Conservation (phyloP, 2,113 vertebrate species). For the Mormoops blainvillei region DNA sequence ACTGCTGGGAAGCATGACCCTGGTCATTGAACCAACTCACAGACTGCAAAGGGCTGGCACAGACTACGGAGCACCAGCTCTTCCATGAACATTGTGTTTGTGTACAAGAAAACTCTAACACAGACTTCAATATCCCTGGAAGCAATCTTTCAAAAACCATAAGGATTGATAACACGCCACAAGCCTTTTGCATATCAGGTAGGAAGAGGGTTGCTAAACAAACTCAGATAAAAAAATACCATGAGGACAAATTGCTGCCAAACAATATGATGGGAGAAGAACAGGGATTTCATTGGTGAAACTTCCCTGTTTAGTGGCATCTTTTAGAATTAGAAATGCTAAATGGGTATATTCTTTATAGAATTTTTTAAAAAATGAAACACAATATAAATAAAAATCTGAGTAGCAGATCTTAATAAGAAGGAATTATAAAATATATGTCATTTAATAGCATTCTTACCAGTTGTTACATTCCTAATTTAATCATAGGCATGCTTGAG, state of each 20-base stretch:
- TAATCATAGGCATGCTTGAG: background rate
- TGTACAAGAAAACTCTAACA: slow-evolving; percentile 96
- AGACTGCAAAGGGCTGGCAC: background rate
- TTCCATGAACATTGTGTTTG: slow-evolving; percentile 98
- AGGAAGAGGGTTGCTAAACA: slow-evolving; percentile 41
- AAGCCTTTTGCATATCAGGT: slow-evolving; percentile 98
- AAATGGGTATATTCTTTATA: too few species aligned
- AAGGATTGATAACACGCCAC: slow-evolving; percentile 97
- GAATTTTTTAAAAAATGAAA: too few species aligned
- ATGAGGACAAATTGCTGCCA: background rate
- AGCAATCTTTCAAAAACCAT: slow-evolving; percentile 97
- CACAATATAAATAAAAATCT: too few species aligned
- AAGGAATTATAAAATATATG: background rate
- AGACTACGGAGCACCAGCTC: slow-evolving; percentile 59
- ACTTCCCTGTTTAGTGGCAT: too few species aligned
- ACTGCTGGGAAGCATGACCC: background rate
- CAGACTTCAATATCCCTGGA: slow-evolving; percentile 94
- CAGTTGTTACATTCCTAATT: background rate
- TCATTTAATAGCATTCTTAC: background rate
- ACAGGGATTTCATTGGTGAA: too few species aligned
- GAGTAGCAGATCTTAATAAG: background rate
- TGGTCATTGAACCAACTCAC: background rate
- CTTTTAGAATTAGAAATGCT: too few species aligned
- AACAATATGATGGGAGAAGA: too few species aligned
- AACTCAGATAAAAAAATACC: background rate